Percentiles rank a stretch among this genome's conserved stretches.
Conservation (phyloP, 2,113 vertebrate species). For the Anser cygnoides region DNA sequence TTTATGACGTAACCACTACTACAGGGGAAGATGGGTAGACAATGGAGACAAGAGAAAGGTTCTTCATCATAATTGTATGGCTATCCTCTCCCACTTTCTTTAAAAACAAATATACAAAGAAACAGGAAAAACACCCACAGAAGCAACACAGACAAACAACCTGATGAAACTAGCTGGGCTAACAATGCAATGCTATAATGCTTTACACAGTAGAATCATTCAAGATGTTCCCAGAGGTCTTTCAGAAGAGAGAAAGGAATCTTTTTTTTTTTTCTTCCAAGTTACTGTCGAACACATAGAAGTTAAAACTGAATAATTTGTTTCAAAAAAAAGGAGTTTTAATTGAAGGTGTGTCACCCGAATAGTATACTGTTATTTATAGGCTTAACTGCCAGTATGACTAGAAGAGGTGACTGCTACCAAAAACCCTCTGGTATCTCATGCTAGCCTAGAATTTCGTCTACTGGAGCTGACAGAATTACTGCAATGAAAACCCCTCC, state of each 20-base stretch:
- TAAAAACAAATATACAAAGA: background rate
- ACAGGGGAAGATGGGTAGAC: background rate
- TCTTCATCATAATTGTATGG: accelerated
- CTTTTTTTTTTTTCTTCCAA: background rate
- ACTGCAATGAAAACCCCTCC: background rate
- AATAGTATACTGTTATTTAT: background rate
- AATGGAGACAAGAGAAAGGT: background rate
- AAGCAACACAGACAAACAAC: background rate
- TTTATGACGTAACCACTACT: background rate
- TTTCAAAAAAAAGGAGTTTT: background rate
- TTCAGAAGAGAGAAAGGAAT: background rate
- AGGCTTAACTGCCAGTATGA: background rate
- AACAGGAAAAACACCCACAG: background rate
- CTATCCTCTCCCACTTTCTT: background rate
- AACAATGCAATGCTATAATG: background rate
- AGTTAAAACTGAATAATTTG: background rate
- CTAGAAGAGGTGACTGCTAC: background rate
- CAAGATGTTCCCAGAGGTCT: background rate
- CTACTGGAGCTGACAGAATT: background rate
- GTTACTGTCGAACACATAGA: background rate
- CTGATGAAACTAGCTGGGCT: background rate
- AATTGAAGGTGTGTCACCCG: background rate
- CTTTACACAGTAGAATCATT: background rate
- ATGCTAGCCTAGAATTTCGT: background rate
- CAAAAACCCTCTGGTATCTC: background rate